Percentiles rank a stretch among this genome's conserved stretches.
Conservation (phyloP, 92 coral and sea anemone species). For the Chrysogorgia sp. region DNA sequence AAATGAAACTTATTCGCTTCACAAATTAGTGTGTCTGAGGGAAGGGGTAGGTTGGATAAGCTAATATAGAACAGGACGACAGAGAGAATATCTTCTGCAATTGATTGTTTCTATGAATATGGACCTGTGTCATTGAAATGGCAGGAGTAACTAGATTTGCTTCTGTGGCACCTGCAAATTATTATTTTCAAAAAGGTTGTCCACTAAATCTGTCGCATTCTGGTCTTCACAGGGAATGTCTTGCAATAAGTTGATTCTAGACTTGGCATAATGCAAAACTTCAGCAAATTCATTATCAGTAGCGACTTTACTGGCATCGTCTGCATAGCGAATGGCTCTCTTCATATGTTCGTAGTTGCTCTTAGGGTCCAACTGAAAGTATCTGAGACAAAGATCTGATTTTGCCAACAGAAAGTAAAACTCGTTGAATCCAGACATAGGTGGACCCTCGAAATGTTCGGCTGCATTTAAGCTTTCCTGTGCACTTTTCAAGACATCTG, state of each 20-base stretch:
- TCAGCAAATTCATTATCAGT: conserved; percentile 11
- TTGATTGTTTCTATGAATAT: too few relatives aligned
- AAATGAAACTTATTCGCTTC: too few relatives aligned
- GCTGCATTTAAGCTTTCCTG: conserved; percentile 26
- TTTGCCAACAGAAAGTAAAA: conserved; percentile 29
- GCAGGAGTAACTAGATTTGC: too few relatives aligned
- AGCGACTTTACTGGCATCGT: conserved; percentile 22
- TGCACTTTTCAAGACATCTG: conserved; percentile 20
- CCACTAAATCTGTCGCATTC: conserved; percentile 1
- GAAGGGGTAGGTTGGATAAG: too few relatives aligned
- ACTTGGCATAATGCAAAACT: conserved; percentile 24
- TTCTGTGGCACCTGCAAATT: background rate
- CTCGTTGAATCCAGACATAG: conserved; percentile 34
- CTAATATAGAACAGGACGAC: too few relatives aligned
- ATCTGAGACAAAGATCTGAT: conserved; percentile 24
- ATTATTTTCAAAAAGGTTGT: background rate
- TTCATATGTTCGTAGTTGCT: conserved; percentile 2
- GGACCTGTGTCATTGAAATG: too few relatives aligned
- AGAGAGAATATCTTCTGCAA: too few relatives aligned
- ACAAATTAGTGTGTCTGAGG: too few relatives aligned
- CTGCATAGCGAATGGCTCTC: conserved; percentile 15
- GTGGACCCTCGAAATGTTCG: conserved; percentile 28
- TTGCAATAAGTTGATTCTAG: background rate
- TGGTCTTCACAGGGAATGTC: background rate
- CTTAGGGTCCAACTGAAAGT: background rate